Evolutionary conservation across 2,797 vertebrate genomes (phyloP).

Genomic region (Cryptoprocta ferox): DNA sequence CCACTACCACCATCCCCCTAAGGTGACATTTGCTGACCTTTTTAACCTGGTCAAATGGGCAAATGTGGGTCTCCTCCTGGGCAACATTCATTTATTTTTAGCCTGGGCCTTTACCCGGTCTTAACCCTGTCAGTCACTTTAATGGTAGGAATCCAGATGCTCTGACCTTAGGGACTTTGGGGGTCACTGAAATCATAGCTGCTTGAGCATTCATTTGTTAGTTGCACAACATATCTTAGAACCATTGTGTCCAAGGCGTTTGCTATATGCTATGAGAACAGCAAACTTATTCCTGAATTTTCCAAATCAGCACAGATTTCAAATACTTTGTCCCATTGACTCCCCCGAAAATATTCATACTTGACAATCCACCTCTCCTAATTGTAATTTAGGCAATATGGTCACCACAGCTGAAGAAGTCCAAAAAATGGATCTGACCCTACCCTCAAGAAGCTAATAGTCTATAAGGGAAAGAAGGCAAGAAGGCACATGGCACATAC

Average conservation of each 20-base stretch:
- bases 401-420: neutral
- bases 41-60: slow-evolving; percentile 3
- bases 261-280: neutral
- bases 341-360: neutral
- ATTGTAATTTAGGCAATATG: slow-evolving; percentile 43
- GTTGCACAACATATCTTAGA: neutral
- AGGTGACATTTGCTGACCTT: slow-evolving; percentile 44
- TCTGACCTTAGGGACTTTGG: slow-evolving; percentile 9
- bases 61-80: neutral
- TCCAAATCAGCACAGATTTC: slow-evolving; percentile 17
- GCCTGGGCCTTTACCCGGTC: neutral
- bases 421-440: neutral
- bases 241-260: neutral
- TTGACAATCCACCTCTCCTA: neutral
- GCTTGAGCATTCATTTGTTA: neutral
- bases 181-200: slow-evolving; percentile 12
- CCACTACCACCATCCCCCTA: neutral
- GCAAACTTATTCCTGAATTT: slow-evolving; percentile 44
- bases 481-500: neutral
- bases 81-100: slow-evolving; percentile 32
- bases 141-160: slow-evolving; percentile 14
- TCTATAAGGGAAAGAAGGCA: neutral
- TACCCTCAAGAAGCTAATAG: neutral
- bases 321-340: slow-evolving; percentile 19
- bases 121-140: neutral